Base-by-base conservation (phyloP, 2,113 vertebrate genomes). In the Cephalopterus ornatus region DNA sequence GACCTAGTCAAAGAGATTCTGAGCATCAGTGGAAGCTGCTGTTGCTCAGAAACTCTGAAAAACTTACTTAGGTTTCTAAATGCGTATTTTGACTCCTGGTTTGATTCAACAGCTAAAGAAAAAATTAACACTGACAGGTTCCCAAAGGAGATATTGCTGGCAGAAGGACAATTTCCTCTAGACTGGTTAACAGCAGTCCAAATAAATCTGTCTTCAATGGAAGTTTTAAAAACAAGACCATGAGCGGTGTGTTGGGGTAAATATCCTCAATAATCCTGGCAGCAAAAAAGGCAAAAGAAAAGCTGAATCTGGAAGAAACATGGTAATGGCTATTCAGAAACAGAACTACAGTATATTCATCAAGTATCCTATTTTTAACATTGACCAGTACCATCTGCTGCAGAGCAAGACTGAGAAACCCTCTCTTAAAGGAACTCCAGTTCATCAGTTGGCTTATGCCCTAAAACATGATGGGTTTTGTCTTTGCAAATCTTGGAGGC, bases 111-210 rank as follows among this genome's bases (percentile, higher is more conserved):
- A 80, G 78, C 67, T 93, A 76, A 67, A 88, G 58, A 44, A 92
- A 85, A 42, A 85, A 95, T 94, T 96, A 88, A 78, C 41, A 1
- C 44, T 94, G 92, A 92, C 95, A 96, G 79, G 80, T 92, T 94
- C 80, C 65, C 53, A 72, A 90, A 81, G 52, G 44, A 96, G 85
- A 85, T 91, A 91, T 33, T 84, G 80, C 68, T 94, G 91, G 91
- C 88, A 90, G 95, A 96, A 93, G 83, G 74, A 76, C 92, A 87
- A 87, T 88, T 96, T 96, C 96, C 95, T 95, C 85, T 75, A 75
- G 85, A 87, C 92, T 93, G 91, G 82, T 94, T 96, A 93, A 70
- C 47, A 65, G 68, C 91, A 95, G 68, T 62, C 76, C 76, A 35
- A 59, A 78, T 71, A 93, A 93, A 95, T 91, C 86, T 95, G 88